Conservation (phyloP, 2,113 vertebrate genomes). For the Hemicordylus capensis region DNA sequence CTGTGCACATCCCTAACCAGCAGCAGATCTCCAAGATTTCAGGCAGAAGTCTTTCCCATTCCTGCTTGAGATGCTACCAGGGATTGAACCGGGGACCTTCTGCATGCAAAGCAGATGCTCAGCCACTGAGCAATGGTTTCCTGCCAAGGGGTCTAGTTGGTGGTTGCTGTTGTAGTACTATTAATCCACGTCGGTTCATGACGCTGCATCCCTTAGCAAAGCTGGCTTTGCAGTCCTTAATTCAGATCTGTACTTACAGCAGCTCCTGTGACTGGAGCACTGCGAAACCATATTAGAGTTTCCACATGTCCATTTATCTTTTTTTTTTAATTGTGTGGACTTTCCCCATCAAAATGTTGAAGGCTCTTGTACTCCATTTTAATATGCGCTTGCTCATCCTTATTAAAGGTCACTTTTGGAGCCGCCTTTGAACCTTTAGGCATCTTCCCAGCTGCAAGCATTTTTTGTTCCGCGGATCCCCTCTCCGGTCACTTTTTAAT, state of each 20-base stretch:
- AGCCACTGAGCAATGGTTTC: no score
- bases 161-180: no score
- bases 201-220: no score
- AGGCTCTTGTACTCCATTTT: slow-evolving; percentile 5
- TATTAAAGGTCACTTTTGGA: slow-evolving; percentile 47
- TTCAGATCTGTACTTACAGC: background rate
- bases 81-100: no score
- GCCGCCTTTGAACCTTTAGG: slow-evolving; percentile 52
- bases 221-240: background rate
- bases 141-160: no score
- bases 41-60: no score
- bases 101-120: no score
- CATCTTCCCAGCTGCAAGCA: slow-evolving; percentile 38
- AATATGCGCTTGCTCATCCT: slow-evolving; percentile 36
- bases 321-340: background rate
- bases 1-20: no score
- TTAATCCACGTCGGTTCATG: no score
- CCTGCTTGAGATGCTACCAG: no score
- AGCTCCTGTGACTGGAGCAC: background rate
- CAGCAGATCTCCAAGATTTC: no score
- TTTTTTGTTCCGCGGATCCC: slow-evolving; percentile 32
- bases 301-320: background rate
- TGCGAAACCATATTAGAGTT: background rate
- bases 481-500: slow-evolving; percentile 60
- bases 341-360: slow-evolving; percentile 21